phyloP scores from a whole-genome alignment of 2,888 invertebrate genomes.

The Harpalus rufipes region DNA sequence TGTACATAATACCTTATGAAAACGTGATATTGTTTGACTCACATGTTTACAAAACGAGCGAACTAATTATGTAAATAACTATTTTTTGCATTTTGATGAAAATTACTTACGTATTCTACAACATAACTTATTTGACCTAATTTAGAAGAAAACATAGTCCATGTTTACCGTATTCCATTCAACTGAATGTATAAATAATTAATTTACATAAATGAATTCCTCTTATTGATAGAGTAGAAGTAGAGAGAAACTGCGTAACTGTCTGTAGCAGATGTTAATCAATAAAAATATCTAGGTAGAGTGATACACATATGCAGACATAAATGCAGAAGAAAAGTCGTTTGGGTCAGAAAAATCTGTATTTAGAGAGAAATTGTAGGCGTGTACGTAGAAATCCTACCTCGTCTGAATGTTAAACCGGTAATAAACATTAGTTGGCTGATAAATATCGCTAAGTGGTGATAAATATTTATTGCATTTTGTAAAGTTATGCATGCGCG shows the following conservation, averaged over 20 bases:
- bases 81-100: too few relatives aligned
- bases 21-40: too few relatives aligned
- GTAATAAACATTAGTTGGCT: conserved; percentile 58
- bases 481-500: conserved; percentile 55
- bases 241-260: conserved; percentile 1
- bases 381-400: conserved; percentile 57
- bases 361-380: conserved; percentile 66
- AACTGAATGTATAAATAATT: neutral
- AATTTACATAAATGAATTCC: conserved; percentile 2
- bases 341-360: conserved; percentile 56
- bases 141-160: neutral
- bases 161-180: neutral
- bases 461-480: conserved; percentile 65
- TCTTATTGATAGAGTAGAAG: neutral
- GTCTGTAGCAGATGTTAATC: conserved; percentile 32
- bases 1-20: too few relatives aligned
- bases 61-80: too few relatives aligned
- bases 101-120: neutral
- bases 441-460: conserved; percentile 54
- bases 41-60: too few relatives aligned
- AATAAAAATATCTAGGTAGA: conserved; percentile 16
- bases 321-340: conserved; percentile 41
- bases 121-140: neutral
- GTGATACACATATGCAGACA: conserved; percentile 30
- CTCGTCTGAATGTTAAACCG: conserved; percentile 34